Base-by-base conservation (phyloP, 2,888 invertebrate genomes). In the Halictus quadricinctus region DNA sequence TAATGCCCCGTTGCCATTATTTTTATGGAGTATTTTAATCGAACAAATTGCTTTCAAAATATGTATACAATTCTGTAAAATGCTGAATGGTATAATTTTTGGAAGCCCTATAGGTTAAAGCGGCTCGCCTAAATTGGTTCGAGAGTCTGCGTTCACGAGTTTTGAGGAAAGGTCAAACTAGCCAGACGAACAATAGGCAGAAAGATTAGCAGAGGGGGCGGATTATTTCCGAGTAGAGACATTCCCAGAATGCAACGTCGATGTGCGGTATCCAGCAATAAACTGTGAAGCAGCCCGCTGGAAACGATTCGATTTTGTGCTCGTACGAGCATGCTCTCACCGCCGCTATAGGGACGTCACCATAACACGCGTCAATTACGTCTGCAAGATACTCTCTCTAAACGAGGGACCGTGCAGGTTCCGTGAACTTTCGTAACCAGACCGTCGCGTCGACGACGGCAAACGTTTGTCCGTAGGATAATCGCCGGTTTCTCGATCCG, bases 291-390 rank as follows among this genome's bases (percentile, higher is more conserved):
- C 76, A 80, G 74, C 80, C 88, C 81, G 76, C 87, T 88, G 87
- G 88, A 88, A 87, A 75, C 83, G 83, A 88, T 87, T 83, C 85
- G 85, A 88, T 88, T 88, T 85, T 76, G 87, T 76, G 85, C 88
- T 87, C 80, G 79, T 58, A 72, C 81, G 87, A 88, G 88, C 88
- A 50, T 85, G 82, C 79, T 83, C 85, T 85, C 64, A 73, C 66
- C 41, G 75, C 75, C 43, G 75, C 73, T 81, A 83, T 80, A 85
- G 85, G 81, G 74, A 87, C 81, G 80, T 83, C 83, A 83, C 87
- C 81, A 78, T 87, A 81, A 82, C 83, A 83, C 77, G 81, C 85
- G 85, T 87, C 88, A 85, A 88, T 88, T 88, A 88, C 85, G 85
- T 80, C 80, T 81, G 85, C 83, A 80, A 85, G 83, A 81, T 85